These are phyloP conservation scores for Dryobates pubescens DNA, from an alignment of 2,797 vertebrate genomes.

Conservation along the genomic window DNA sequence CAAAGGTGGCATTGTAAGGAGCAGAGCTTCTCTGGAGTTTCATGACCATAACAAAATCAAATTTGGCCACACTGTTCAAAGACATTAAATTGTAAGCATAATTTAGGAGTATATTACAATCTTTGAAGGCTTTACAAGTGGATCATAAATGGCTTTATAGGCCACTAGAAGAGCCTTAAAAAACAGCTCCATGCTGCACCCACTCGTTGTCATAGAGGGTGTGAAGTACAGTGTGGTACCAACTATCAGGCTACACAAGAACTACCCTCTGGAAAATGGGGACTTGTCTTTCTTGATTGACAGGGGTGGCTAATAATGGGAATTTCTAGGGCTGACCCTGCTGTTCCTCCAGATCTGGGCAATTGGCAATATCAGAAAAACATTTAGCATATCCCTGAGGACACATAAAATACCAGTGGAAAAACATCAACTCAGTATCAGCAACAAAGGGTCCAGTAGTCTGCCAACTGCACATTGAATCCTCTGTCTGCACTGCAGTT, in stretches of 20 bases:
- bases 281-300: not conserved
- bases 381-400: slow-evolving; percentile 12
- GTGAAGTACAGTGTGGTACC: not conserved
- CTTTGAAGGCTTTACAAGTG: not conserved
- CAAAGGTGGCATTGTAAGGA: not conserved
- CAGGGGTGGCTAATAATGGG: not conserved
- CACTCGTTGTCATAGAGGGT: accelerated
- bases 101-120: not conserved
- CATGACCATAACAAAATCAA: not conserved
- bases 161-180: not conserved
- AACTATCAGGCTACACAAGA: not conserved
- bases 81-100: not conserved
- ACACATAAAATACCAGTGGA: not conserved
- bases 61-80: not conserved
- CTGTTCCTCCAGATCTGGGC: not conserved
- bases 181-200: not conserved
- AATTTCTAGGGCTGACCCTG: not conserved
- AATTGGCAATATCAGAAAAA: not conserved
- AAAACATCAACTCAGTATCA: not conserved
- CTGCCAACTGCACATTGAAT: not conserved
- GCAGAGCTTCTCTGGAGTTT: not conserved
- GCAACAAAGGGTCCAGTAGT: not conserved
- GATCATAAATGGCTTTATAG: not conserved
- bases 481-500: not conserved
- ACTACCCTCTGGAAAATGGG: not conserved